Conservation (phyloP, 2,113 vertebrate genomes). For the Catagonus wagneri region DNA sequence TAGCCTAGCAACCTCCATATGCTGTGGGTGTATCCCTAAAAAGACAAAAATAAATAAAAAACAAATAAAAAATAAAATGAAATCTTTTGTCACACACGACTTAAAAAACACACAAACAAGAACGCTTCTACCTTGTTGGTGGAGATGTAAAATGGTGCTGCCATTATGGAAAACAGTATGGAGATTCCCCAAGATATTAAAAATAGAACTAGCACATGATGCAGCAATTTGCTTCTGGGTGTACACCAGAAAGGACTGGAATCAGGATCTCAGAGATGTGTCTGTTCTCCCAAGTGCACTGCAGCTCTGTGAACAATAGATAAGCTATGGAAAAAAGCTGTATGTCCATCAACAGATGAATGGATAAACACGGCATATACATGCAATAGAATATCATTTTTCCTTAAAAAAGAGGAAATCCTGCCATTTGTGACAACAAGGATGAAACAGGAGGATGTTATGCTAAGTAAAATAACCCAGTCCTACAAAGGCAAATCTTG, state of each 20-base stretch:
- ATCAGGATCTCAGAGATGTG: not conserved
- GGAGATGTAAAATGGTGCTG: not conserved
- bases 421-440: not conserved
- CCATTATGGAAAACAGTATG: not conserved
- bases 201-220: not conserved
- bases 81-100: not conserved
- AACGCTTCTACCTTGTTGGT: not conserved
- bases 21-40: too few relatives aligned
- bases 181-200: not conserved
- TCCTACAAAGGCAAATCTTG: not conserved
- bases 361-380: not conserved
- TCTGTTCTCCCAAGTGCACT: not conserved
- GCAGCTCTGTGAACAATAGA: not conserved
- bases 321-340: not conserved
- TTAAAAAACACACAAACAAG: not conserved
- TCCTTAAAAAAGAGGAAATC: not conserved
- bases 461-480: not conserved
- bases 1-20: too few relatives aligned
- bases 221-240: fast-evolving
- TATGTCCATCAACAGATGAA: not conserved
- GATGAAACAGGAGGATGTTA: not conserved
- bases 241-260: not conserved
- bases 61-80: not conserved
- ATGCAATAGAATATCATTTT: not conserved
- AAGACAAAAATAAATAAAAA: too few relatives aligned